Base-by-base conservation (phyloP, 2,113 vertebrate species). In the Seriola rivoliana region DNA sequence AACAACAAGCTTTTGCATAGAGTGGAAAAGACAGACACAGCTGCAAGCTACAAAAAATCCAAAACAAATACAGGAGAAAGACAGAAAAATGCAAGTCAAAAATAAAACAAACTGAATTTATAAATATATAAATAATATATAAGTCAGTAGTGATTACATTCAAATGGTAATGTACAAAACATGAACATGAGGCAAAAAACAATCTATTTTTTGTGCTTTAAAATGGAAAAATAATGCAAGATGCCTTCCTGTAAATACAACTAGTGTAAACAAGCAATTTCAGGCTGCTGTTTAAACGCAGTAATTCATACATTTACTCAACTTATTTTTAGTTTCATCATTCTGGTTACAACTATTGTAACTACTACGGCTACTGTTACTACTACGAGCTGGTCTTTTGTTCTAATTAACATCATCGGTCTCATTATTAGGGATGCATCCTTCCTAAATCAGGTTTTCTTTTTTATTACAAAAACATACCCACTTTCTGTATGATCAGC, bases 11-110 rank as follows among this genome's bases (percentile, higher is more conserved):
- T 21, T 42, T 63, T 75, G 36, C 17, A 52, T 8, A 46, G 42
- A 90, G 70, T 84, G 82, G 79, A 80, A 80, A 80, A 84, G 62
- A 91, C 58, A 88, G 25, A 80, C 5, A 10, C 59, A 87, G 81
- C 66, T 54, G 78, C 76, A 87, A 85, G 68, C 66, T 86, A 76
- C 65, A 72, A 66, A 44, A 76, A 50, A 16, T 1, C 10, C 6
- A 54, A 12, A 59, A 78, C 8, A 62, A 29, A 85, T 29, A 59
- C 8, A 52, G n/a, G 25, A 76, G 9, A 73, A 40, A 63, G 32
- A 77, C 50, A 13, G 9, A 36, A 42, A 4, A 80, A 62, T n/a
- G 1, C 55, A 52, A 8, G n/a, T 29, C 55, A 57, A 44, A 70
- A 55, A 25, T 54, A 9, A 21, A 14, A 19, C 11, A 8, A 11